These are phyloP conservation scores for Schizothorax lantsangensis DNA, from an alignment of 2,797 vertebrate species.

Conservation along the genomic window DNA sequence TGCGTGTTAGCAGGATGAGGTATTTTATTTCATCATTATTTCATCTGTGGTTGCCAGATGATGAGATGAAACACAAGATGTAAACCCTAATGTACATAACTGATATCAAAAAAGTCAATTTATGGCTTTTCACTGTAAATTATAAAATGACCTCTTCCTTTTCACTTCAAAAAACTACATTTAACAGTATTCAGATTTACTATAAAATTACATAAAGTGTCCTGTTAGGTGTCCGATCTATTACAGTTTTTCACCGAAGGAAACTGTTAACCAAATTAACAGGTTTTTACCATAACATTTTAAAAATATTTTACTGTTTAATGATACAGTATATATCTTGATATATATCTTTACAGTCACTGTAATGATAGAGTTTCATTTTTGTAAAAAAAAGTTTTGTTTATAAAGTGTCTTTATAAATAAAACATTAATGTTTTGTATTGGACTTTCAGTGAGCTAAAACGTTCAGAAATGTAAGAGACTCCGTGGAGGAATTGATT, in stretches of 20 bases:
- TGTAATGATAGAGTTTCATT: neutral
- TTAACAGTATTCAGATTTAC: neutral
- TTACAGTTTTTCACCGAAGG: neutral
- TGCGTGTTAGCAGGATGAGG: neutral
- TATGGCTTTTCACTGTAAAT: neutral
- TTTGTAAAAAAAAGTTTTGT: neutral
- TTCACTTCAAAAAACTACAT: neutral
- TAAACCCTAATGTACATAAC: neutral
- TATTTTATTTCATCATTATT: slow-evolving; percentile 5
- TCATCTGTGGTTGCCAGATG: neutral
- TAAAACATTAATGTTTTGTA: neutral
- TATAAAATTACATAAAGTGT: neutral
- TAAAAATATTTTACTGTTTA: neutral
- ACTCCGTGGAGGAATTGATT: neutral
- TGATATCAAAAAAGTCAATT: neutral
- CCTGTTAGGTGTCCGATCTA: neutral
- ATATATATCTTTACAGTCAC: neutral
- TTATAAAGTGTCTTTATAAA: neutral
- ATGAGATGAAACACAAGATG: neutral
- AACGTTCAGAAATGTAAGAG: neutral
- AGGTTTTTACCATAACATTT: neutral
- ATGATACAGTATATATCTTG: neutral
- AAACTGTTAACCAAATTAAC: neutral
- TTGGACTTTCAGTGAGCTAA: slow-evolving; percentile 3
- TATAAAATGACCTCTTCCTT: neutral